phyloP scores from a whole-genome alignment of 53 echinoderm and acorn worm genomes.

The Echinometra lucunter region DNA sequence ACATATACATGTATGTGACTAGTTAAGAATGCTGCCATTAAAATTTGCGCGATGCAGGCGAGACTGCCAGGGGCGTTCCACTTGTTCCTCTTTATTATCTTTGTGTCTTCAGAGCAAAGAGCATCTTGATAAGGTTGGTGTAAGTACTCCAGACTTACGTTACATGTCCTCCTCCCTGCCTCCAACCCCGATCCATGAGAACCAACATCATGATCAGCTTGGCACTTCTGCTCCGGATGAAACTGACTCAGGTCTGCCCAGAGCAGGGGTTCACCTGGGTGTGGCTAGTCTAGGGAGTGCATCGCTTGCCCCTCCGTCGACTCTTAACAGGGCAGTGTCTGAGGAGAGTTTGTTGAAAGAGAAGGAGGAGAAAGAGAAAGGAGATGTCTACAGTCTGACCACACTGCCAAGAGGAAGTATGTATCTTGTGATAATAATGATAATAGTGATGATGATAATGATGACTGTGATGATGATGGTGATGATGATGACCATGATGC shows the following conservation, averaged over 20 bases:
- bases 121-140: constrained; percentile 15
- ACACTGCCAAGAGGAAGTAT: constrained; percentile 53
- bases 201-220: background rate
- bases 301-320: background rate
- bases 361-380: constrained; percentile 27
- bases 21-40: too few relatives aligned
- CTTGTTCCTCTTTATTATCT: background rate
- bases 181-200: constrained; percentile 21
- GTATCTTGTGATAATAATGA: background rate
- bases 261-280: constrained; percentile 30
- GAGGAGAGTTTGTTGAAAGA: constrained; percentile 44
- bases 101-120: constrained; percentile 25
- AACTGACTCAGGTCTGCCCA: background rate
- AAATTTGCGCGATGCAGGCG: too few relatives aligned
- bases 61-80: too few relatives aligned
- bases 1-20: too few relatives aligned
- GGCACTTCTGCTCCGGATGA: background rate
- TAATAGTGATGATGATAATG: too few relatives aligned
- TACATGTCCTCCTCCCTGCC: constrained; percentile 37
- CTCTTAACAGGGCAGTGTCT: constrained; percentile 32
- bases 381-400: background rate
- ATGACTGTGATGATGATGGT: too few relatives aligned
- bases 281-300: constrained; percentile 50
- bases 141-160: constrained; percentile 56
- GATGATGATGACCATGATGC: too few relatives aligned